Percentiles rank a stretch among this genome's conserved stretches.
Evolutionary conservation across 2,888 invertebrate genomes (phyloP).

Genomic region (Heliothis peltigera): DNA sequence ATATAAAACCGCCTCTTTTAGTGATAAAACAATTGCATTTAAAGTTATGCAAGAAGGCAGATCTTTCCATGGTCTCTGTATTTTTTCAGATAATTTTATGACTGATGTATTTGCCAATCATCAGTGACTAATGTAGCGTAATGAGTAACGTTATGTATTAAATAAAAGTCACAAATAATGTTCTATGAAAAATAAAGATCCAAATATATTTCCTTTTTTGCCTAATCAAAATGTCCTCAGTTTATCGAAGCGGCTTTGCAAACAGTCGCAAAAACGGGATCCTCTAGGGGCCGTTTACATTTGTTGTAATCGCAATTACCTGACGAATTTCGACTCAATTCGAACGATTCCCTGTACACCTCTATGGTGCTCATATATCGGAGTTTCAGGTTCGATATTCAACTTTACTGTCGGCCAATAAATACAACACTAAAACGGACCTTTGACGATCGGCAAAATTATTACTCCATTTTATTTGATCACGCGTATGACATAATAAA

Average conservation of each 20-base stretch:
- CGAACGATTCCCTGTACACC: slow-evolving; percentile 15
- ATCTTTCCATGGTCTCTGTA: neutral
- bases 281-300: slow-evolving; percentile 7
- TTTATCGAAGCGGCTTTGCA: slow-evolving; percentile 13
- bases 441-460: slow-evolving; percentile 47
- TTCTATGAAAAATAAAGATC: neutral
- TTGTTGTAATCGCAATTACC: slow-evolving; percentile 36
- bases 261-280: slow-evolving; percentile 16
- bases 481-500: slow-evolving; percentile 44
- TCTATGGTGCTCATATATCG: slow-evolving; percentile 27
- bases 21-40: slow-evolving; percentile 26
- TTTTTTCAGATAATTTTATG: neutral
- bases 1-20: slow-evolving; percentile 17
- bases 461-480: slow-evolving; percentile 54
- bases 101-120: no score
- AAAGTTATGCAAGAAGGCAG: slow-evolving; percentile 5
- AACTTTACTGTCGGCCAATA: slow-evolving; percentile 51
- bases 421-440: slow-evolving; percentile 51
- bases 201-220: slow-evolving; percentile 2
- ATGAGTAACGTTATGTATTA: no score
- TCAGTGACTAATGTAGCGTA: no score
- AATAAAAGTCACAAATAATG: neutral
- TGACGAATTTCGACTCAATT: slow-evolving; percentile 31
- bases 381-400: slow-evolving; percentile 39
- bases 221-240: slow-evolving; percentile 20